Evolutionary conservation across 2,113 vertebrate genomes (phyloP).

Genomic region (Pterophyllum scalare): DNA sequence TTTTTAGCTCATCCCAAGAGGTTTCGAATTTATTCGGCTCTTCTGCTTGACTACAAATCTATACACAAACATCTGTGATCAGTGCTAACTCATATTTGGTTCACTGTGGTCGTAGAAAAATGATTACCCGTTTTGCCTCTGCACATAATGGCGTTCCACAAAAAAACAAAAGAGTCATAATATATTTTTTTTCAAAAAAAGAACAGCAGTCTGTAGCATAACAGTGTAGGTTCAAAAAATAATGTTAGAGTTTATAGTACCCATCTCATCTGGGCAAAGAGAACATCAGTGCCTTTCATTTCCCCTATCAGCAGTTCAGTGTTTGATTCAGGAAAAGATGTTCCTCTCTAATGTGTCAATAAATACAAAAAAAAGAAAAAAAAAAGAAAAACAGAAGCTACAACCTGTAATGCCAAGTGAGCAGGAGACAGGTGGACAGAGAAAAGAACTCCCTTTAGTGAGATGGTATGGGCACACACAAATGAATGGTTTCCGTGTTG

Average conservation of each 20-base stretch:
- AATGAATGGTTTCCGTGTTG: constrained; percentile 41
- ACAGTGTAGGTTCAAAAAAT: constrained; percentile 31
- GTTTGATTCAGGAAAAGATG: constrained; percentile 31
- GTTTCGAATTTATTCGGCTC: constrained; percentile 65
- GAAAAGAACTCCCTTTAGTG: constrained; percentile 68
- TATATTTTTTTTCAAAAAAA: background rate
- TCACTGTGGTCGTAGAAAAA: constrained; percentile 69
- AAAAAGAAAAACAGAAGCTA: constrained; percentile 41
- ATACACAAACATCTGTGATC: constrained; percentile 67
- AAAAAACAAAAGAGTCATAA: constrained; percentile 5
- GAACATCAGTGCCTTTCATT: constrained; percentile 57
- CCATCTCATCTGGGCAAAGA: constrained; percentile 53
- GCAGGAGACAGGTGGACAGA: constrained; percentile 64
- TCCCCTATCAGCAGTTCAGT: constrained; percentile 43
- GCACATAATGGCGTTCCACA: constrained; percentile 52
- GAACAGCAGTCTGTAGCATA: constrained; percentile 47
- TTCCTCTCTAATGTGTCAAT: constrained; percentile 34
- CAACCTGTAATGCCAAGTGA: constrained; percentile 42
- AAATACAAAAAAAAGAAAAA: constrained; percentile 53
- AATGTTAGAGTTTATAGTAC: constrained; percentile 39
- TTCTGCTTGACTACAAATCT: constrained; percentile 69
- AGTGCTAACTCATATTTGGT: constrained; percentile 72
- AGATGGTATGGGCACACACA: constrained; percentile 63
- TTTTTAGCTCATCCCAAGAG: constrained; percentile 70
- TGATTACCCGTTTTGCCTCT: constrained; percentile 75